A percentile compares a stretch with the other conserved stretches of the same genome.
Evolutionary conservation across 2,888 invertebrate species (phyloP).

Genomic region (Drosophila dives): DNA sequence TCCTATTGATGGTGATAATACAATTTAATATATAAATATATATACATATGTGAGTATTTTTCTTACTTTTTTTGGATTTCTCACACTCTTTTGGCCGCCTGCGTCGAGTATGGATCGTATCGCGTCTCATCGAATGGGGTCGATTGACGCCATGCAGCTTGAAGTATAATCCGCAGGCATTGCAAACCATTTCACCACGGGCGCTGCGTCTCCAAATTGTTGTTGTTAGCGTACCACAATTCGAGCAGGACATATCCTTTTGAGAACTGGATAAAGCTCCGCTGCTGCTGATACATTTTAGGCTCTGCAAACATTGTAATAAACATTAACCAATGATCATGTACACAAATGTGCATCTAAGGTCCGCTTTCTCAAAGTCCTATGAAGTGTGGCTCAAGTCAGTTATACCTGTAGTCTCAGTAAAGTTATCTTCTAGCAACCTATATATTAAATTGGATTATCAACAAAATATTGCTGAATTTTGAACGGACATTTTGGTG

Average conservation of each 20-base stretch:
- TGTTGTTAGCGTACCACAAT: conserved; percentile 98
- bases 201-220: conserved; percentile 99
- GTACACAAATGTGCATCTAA: background rate
- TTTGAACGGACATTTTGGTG: background rate
- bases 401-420: background rate
- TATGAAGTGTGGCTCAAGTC: background rate
- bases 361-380: conserved; percentile 10
- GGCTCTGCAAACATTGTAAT: conserved; percentile 38
- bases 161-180: conserved; percentile 98
- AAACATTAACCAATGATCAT: background rate
- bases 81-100: conserved; percentile 93
- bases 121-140: conserved; percentile 97
- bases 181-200: conserved; percentile 99
- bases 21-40: background rate
- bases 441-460: background rate
- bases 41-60: background rate
- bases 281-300: conserved; percentile 68
- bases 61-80: conserved; percentile 85
- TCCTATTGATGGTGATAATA: conserved; percentile 27
- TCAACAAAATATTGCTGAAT: background rate
- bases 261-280: conserved; percentile 69
- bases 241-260: conserved; percentile 95
- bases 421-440: background rate
- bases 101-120: conserved; percentile 97
- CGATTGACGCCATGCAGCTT: conserved; percentile 97